These are phyloP conservation scores for Capitulum mitella DNA, from an alignment of 2,888 invertebrate species.

Conservation along the genomic window DNA sequence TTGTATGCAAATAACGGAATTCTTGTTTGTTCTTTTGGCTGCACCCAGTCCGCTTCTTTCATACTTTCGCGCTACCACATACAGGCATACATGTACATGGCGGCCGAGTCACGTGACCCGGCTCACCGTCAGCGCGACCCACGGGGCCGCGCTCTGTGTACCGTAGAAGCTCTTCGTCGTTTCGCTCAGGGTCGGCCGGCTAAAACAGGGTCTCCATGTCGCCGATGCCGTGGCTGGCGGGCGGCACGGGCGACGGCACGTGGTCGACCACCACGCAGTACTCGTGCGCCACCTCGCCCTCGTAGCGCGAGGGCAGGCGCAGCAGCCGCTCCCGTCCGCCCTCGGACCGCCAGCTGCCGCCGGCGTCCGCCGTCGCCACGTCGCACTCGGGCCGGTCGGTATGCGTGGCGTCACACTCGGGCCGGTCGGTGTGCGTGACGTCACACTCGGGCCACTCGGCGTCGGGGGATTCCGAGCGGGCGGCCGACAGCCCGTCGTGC, in stretches of 20 bases:
- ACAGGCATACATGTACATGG: not conserved
- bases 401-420: not conserved
- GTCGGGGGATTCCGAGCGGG: not conserved
- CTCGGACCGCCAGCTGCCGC: too few relatives aligned
- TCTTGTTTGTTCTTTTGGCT: too few relatives aligned
- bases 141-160: not conserved
- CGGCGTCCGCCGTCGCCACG: not conserved
- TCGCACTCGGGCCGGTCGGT: not conserved
- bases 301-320: not conserved
- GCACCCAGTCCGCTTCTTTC: too few relatives aligned
- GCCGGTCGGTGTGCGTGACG: not conserved
- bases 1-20: too few relatives aligned
- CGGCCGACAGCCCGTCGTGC: not conserved
- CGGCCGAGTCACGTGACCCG: not conserved
- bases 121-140: not conserved
- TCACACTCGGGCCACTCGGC: constrained; percentile 10
- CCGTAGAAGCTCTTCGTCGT: constrained; percentile 1
- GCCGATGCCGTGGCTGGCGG: not conserved
- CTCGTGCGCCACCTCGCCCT: constrained; percentile 21
- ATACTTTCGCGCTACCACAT: too few relatives aligned
- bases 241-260: constrained; percentile 7
- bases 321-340: not conserved
- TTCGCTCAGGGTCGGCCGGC: not conserved
- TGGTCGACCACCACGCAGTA: constrained; percentile 23
- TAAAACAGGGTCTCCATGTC: constrained; percentile 25